Evolutionary conservation across 2,888 invertebrate genomes (phyloP).

Genomic region (Byasa hedistus): DNA sequence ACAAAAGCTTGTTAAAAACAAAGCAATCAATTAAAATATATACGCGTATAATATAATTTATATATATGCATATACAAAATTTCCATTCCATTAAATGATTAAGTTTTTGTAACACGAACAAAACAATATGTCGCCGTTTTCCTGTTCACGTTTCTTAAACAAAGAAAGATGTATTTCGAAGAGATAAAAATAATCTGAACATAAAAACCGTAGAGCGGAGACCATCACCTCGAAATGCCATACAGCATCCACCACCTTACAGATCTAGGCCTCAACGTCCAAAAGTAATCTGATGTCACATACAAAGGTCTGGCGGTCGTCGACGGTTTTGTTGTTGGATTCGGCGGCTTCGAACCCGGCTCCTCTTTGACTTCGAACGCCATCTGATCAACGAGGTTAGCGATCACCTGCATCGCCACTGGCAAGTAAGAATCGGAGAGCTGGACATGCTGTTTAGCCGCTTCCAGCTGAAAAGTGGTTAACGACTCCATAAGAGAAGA

Average conservation of each 20-base stretch:
- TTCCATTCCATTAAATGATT: too few species aligned
- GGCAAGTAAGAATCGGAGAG: conserved; percentile 83
- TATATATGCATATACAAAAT: too few species aligned
- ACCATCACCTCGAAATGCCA: conserved; percentile 53
- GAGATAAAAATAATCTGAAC: conserved; percentile 10
- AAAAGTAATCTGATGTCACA: conserved; percentile 40
- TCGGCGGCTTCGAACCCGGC: conserved; percentile 42
- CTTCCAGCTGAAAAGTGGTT: conserved; percentile 59
- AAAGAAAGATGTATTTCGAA: conserved; percentile 23
- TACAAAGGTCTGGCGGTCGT: conserved; percentile 44
- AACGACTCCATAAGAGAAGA: too few species aligned
- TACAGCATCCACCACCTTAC: conserved; percentile 53
- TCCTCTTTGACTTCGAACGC: conserved; percentile 74
- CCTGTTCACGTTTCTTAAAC: conserved; percentile 15
- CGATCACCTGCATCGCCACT: conserved; percentile 84
- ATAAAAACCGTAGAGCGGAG: conserved; percentile 30
- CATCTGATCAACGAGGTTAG: conserved; percentile 82
- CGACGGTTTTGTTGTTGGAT: conserved; percentile 35
- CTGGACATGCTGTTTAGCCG: conserved; percentile 70
- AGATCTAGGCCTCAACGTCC: conserved; percentile 33
- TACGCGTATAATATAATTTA: too few species aligned
- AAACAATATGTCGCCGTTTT: too few species aligned
- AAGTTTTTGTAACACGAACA: too few species aligned
- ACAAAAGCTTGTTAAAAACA: too few species aligned
- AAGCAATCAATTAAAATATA: too few species aligned